Conservation (phyloP, 2,113 vertebrate species). For the Cheirogaleus medius region DNA sequence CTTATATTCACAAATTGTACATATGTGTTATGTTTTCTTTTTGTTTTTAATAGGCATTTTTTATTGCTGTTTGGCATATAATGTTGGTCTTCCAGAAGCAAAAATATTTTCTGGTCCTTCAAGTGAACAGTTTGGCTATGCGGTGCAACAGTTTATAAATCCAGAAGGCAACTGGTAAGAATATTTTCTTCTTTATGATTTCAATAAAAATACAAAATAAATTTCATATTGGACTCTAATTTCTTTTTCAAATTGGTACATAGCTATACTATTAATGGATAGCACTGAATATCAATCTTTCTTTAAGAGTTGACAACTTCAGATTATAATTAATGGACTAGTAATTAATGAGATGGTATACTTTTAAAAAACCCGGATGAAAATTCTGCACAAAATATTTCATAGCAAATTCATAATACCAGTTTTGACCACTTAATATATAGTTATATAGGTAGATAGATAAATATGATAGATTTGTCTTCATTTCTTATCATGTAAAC, state of each 20-base stretch:
- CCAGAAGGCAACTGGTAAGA: slow-evolving; percentile 93
- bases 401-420: not conserved
- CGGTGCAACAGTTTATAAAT: slow-evolving; percentile 90
- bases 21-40: slow-evolving; percentile 55
- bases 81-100: slow-evolving; percentile 89
- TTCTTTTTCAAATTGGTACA: not conserved
- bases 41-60: slow-evolving; percentile 83
- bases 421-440: not conserved
- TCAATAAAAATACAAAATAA: not conserved
- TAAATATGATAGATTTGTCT: not conserved
- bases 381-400: not conserved
- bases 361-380: not conserved
- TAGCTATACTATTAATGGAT: not conserved
- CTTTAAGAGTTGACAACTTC: not conserved
- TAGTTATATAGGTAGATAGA: not conserved
- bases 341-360: not conserved
- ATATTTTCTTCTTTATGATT: not conserved
- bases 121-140: slow-evolving; percentile 92
- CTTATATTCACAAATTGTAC: not conserved
- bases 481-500: not conserved
- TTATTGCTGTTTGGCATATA: slow-evolving; percentile 87
- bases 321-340: not conserved
- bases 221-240: not conserved
- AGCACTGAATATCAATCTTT: not conserved
- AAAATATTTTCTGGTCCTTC: slow-evolving; percentile 90